These are phyloP conservation scores for Dipodomys spectabilis DNA, from an alignment of 2,113 vertebrate species.

Conservation along the genomic window DNA sequence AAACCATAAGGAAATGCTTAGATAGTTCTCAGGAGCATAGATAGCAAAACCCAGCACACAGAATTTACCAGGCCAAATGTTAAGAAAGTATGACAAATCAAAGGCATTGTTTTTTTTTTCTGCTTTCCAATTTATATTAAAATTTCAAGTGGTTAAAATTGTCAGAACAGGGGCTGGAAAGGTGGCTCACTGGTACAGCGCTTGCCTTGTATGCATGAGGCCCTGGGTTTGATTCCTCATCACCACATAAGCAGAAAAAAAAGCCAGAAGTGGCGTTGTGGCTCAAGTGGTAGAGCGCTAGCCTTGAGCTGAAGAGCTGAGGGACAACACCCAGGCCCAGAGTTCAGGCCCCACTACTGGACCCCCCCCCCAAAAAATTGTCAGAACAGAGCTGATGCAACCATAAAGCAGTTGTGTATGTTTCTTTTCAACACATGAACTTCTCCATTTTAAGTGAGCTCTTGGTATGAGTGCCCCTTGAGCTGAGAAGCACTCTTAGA, in stretches of 20 bases:
- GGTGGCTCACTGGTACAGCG: no score
- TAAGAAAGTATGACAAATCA: not conserved
- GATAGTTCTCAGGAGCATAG: not conserved
- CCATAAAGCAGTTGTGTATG: not conserved
- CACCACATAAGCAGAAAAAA: no score
- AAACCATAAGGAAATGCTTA: not conserved
- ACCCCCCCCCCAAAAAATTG: no score
- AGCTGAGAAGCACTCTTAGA: not conserved
- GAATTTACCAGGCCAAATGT: not conserved
- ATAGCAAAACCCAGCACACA: not conserved
- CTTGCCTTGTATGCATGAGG: no score
- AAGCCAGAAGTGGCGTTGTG: no score
- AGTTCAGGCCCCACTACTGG: no score
- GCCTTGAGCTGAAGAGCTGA: no score
- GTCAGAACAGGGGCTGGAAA: not conserved
- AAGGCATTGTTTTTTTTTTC: not conserved
- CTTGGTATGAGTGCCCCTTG: constrained; percentile 32
- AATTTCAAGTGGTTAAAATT: not conserved
- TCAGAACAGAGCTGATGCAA: not conserved
- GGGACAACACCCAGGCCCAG: no score
- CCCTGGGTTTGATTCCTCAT: no score
- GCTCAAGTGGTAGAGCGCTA: no score
- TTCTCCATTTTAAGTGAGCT: constrained; percentile 47
- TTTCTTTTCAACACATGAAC: not conserved
- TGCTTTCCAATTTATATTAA: not conserved